These are phyloP conservation scores for Synanceia verrucosa DNA, from an alignment of 2,797 vertebrate genomes.

Conservation along the genomic window DNA sequence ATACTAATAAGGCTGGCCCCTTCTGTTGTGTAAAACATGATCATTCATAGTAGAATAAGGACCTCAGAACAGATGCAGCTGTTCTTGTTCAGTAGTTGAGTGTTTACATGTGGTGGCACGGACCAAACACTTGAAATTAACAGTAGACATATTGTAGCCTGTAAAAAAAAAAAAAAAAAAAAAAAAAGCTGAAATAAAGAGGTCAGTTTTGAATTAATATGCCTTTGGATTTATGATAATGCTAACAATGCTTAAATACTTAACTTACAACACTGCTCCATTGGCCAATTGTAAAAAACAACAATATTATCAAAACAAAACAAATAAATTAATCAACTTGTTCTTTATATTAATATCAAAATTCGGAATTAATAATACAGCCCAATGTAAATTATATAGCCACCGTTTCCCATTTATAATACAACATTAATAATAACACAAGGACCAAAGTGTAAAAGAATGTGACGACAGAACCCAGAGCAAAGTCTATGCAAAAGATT, in stretches of 20 bases:
- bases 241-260: constrained; percentile 96
- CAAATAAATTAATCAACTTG: constrained; percentile 88
- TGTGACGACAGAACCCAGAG: constrained; percentile 75
- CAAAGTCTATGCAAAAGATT: constrained; percentile 54
- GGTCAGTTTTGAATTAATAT: constrained; percentile 71
- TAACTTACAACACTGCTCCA: constrained; percentile 88
- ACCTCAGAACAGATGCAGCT: constrained; percentile 33
- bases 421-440: constrained; percentile 78
- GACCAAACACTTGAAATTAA: constrained; percentile 73
- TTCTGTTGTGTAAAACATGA: constrained; percentile 23
- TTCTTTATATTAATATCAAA: constrained; percentile 91
- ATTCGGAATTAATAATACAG: constrained; percentile 80
- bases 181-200: constrained; percentile 60
- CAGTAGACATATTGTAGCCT: constrained; percentile 50
- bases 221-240: constrained; percentile 86
- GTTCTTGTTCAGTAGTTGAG: constrained; percentile 45
- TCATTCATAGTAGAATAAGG: constrained; percentile 28
- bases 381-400: constrained; percentile 78
- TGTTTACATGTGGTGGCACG: constrained; percentile 51
- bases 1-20: constrained; percentile 67
- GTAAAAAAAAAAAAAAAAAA: neutral
- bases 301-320: constrained; percentile 72
- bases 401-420: constrained; percentile 82
- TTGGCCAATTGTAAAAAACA: constrained; percentile 78
- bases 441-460: constrained; percentile 71